These are phyloP conservation scores for Pyrocephalus nanus DNA, from an alignment of 2,797 vertebrate species.

Conservation along the genomic window DNA sequence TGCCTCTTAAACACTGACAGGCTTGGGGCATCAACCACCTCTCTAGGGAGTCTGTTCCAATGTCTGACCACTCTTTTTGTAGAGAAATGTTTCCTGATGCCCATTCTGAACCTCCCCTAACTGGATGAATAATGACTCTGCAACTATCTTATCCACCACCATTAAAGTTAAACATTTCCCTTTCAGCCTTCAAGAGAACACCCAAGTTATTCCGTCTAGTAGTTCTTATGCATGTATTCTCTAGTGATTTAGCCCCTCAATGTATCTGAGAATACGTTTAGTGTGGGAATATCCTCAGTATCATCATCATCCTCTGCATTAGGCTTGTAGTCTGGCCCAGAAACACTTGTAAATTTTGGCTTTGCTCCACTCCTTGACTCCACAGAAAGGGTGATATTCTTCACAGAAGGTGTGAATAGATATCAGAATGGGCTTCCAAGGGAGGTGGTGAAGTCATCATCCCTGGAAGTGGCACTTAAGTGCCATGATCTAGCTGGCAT, in stretches of 20 bases:
- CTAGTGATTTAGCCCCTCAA: neutral
- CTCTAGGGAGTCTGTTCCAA: neutral
- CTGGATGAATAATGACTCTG: neutral
- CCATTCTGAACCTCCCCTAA: neutral
- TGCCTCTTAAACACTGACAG: neutral
- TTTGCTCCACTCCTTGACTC: neutral
- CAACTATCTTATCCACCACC: neutral
- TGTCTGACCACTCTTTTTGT: neutral
- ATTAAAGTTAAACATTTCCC: neutral
- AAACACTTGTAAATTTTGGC: neutral
- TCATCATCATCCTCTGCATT: neutral
- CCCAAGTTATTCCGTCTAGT: neutral
- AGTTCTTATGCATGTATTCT: neutral
- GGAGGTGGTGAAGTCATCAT: neutral
- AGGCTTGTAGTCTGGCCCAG: neutral
- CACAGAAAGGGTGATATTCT: neutral
- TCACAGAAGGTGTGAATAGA: neutral
- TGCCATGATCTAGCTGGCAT: neutral
- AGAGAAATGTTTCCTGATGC: neutral
- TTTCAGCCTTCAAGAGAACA: neutral
- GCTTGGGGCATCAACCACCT: neutral
- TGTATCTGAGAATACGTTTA: neutral
- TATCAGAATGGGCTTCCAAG: neutral
- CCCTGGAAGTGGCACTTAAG: neutral
- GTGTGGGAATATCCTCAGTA: neutral